Conservation (phyloP, 2,797 vertebrate genomes). For the Alosa sapidissima region DNA sequence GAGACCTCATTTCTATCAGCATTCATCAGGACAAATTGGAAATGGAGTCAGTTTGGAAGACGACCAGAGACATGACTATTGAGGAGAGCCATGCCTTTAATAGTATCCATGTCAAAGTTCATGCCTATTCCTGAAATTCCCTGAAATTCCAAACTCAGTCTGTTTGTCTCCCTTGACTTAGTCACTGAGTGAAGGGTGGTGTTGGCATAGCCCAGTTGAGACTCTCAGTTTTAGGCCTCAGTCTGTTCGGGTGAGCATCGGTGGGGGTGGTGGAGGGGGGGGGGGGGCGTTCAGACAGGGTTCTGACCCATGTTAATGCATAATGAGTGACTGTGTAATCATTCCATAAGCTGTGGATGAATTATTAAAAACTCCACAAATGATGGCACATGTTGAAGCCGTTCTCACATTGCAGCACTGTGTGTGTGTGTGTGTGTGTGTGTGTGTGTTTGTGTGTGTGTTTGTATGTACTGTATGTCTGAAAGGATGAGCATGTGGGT, state of each 20-base stretch:
- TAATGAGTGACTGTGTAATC: constrained; percentile 56
- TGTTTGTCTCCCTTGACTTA: not conserved
- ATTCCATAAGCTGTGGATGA: constrained; percentile 53
- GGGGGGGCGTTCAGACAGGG: constrained; percentile 19
- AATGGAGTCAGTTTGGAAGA: not conserved
- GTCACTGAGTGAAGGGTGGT: not conserved
- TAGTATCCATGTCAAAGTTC: not conserved
- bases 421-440: not conserved
- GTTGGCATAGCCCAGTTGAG: not conserved
- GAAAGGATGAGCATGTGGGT: not conserved
- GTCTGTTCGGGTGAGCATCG: constrained; percentile 30
- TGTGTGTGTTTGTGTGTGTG: constrained; percentile 24
- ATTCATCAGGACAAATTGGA: not conserved
- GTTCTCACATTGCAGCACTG: not conserved
- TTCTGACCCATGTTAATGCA: constrained; percentile 51
- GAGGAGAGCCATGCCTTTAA: not conserved
- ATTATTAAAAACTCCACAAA: constrained; percentile 40
- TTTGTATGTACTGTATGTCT: constrained; percentile 26
- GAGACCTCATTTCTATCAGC: not conserved
- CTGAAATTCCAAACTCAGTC: not conserved
- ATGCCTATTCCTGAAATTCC: constrained; percentile 33
- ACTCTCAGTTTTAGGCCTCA: not conserved
- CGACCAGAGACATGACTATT: not conserved
- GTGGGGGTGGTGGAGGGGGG: constrained; percentile 4
- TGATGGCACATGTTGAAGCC: not conserved